Evolutionary conservation across 2,113 vertebrate species (phyloP).

Genomic region (Pelobates fuscus): DNA sequence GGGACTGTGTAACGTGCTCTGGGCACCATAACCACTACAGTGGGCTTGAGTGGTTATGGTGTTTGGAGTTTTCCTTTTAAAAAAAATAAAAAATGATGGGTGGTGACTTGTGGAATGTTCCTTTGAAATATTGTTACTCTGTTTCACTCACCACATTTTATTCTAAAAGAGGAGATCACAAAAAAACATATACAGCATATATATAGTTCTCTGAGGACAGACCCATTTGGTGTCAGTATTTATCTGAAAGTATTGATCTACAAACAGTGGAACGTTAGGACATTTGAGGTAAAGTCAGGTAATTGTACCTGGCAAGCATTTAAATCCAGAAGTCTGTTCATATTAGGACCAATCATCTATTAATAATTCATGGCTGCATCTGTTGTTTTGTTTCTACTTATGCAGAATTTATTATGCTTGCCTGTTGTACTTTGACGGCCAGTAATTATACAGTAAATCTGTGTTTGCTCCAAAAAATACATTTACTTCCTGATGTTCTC

Average conservation of each 20-base stretch:
- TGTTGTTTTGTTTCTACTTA: constrained; percentile 17
- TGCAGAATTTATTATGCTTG: constrained; percentile 22
- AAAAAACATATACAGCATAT: constrained; percentile 63
- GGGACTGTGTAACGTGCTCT: no score
- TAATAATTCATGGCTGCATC: constrained; percentile 39
- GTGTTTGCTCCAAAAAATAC: no score
- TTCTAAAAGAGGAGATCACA: constrained; percentile 68
- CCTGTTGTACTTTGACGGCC: background rate
- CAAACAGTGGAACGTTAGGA: background rate
- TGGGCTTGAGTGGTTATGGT: no score
- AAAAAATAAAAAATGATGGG: no score
- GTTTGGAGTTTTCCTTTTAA: no score
- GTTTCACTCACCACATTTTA: no score
- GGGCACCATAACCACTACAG: no score
- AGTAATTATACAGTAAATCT: constrained; percentile 17
- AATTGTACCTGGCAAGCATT: constrained; percentile 8
- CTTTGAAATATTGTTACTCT: no score
- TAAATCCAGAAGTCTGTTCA: constrained; percentile 6
- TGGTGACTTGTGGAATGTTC: no score
- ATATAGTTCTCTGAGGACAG: background rate
- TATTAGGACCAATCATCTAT: constrained; percentile 17
- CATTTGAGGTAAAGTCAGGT: constrained; percentile 18
- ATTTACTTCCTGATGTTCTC: no score
- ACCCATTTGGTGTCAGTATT: background rate
- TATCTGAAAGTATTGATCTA: background rate